phyloP scores from a whole-genome alignment of 2,888 invertebrate genomes.

The Dioctria rufipes region DNA sequence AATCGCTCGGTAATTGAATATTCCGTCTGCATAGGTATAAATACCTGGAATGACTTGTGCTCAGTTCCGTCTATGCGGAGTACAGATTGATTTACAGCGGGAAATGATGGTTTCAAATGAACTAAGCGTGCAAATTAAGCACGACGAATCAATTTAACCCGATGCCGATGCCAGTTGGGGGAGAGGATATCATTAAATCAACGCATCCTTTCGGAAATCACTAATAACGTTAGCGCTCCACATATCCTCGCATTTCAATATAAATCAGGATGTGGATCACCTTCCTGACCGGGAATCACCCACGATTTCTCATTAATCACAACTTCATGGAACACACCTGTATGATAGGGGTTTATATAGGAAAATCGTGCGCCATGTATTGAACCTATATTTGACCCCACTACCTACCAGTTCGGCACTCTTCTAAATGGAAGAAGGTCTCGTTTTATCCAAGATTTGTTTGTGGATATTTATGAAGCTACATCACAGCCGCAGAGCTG shows the following conservation, averaged over 20 bases:
- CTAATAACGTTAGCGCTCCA: background rate
- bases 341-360: background rate
- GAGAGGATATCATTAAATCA: background rate
- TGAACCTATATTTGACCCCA: background rate
- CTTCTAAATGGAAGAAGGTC: background rate
- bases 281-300: conserved; percentile 1
- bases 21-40: background rate
- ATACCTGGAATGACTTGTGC: conserved; percentile 14
- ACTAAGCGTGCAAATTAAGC: background rate
- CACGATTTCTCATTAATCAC: conserved; percentile 30
- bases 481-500: background rate
- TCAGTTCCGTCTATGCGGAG: background rate
- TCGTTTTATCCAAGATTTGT: background rate
- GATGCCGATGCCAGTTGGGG: background rate
- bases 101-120: background rate
- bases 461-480: conserved; percentile 7
- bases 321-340: conserved; percentile 5
- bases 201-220: conserved; percentile 8
- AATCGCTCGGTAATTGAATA: conserved; percentile 41
- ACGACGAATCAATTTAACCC: background rate
- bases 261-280: background rate
- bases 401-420: background rate
- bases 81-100: background rate
- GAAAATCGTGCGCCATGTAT: background rate
- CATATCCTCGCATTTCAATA: conserved; percentile 3